These are phyloP conservation scores for Necrosyrtes monachus DNA, from an alignment of 2,797 vertebrate genomes.

Conservation along the genomic window DNA sequence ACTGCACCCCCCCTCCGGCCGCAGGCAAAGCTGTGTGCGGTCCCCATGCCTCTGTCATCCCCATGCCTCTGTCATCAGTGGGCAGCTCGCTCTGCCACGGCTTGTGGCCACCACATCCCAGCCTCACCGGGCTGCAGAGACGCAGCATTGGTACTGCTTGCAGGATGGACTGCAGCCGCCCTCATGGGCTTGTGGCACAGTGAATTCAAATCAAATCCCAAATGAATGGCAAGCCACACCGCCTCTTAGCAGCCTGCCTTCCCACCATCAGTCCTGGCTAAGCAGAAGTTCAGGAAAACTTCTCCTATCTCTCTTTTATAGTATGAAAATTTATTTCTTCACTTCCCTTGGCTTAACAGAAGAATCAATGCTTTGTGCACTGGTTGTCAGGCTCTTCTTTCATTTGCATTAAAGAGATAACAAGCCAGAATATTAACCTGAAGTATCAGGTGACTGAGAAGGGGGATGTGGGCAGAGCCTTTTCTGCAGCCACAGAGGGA, in stretches of 20 bases:
- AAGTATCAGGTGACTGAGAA: neutral
- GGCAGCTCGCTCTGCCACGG: fast-evolving
- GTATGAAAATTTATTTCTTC: neutral
- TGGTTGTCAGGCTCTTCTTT: neutral
- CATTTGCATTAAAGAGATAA: neutral
- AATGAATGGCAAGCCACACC: fast-evolving
- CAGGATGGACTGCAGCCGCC: no score
- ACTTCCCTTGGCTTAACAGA: neutral
- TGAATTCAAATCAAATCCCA: neutral
- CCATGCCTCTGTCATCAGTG: fast-evolving
- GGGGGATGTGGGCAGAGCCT: neutral
- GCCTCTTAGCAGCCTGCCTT: neutral
- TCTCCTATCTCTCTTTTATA: neutral
- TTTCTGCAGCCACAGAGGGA: neutral
- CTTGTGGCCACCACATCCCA: neutral
- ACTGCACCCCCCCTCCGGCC: fast-evolving
- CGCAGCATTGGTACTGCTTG: fast-evolving
- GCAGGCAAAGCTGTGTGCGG: fast-evolving
- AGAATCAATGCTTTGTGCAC: neutral
- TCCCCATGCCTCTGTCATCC: neutral
- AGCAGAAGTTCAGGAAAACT: neutral
- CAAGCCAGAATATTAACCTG: neutral
- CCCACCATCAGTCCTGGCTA: neutral
- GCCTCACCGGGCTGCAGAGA: neutral
- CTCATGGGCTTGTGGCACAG: neutral